Evolutionary conservation across 1,140 invertebrate species (phyloP).

Genomic region (Chrysomallon squamiferum): DNA sequence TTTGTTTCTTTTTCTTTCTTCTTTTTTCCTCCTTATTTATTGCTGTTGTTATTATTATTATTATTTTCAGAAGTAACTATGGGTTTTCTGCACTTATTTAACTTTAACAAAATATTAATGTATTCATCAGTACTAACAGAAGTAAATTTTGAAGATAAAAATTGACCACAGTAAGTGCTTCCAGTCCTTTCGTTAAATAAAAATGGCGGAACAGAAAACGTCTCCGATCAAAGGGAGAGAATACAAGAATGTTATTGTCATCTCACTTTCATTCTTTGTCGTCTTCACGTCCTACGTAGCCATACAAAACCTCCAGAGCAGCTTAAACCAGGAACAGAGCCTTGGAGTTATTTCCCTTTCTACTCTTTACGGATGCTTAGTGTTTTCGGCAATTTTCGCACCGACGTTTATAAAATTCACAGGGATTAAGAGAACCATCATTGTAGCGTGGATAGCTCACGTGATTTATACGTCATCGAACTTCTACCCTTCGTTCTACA

Average conservation of each 20-base stretch:
- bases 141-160: no score
- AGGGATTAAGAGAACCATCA: conserved; percentile 34
- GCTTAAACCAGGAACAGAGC: conserved; percentile 40
- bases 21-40: no score
- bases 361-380: conserved; percentile 29
- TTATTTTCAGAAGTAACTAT: no score
- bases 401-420: conserved; percentile 32
- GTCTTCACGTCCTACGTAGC: conserved; percentile 48
- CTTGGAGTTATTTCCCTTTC: conserved; percentile 31
- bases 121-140: no score
- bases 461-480: conserved; percentile 61
- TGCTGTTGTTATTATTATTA: no score
- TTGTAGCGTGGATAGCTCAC: conserved; percentile 28
- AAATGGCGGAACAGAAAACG: background rate
- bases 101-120: no score
- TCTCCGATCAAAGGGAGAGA: background rate
- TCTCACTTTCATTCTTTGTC: conserved; percentile 34
- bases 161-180: no score
- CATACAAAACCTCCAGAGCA: conserved; percentile 55
- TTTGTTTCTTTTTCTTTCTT: no score
- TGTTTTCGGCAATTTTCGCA: conserved; percentile 32
- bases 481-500: conserved; percentile 37
- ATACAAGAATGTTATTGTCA: conserved; percentile 9
- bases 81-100: no score
- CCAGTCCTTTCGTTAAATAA: no score